phyloP scores from a whole-genome alignment of 2,888 invertebrate species.

The Stictocephala bisonia region DNA sequence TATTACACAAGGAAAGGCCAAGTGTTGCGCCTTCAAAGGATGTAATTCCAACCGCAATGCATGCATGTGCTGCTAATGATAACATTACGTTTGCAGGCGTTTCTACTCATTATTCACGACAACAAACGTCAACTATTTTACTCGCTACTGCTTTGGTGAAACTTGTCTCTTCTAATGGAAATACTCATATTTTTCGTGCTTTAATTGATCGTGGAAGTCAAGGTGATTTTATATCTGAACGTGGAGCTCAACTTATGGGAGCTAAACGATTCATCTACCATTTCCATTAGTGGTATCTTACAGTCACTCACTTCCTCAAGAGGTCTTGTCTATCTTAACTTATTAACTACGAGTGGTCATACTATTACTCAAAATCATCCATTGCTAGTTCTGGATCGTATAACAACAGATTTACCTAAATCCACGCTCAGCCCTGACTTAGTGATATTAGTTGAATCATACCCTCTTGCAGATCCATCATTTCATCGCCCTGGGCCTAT shows the following conservation, averaged over 20 bases:
- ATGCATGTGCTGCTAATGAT: neutral
- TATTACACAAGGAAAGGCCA: neutral
- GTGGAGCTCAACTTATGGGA: neutral
- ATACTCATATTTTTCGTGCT: neutral
- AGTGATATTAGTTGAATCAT: neutral
- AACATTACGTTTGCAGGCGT: neutral
- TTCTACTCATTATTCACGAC: neutral
- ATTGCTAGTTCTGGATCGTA: neutral
- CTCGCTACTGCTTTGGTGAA: neutral
- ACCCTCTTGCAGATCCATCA: neutral
- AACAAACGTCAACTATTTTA: neutral
- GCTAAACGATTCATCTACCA: neutral
- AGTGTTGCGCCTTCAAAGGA: neutral
- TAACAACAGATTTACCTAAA: neutral
- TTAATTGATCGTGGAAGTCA: neutral
- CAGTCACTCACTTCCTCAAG: neutral
- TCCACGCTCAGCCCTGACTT: neutral
- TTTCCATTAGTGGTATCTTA: neutral
- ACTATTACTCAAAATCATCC: neutral
- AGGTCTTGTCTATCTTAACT: neutral
- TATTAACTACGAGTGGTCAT: neutral
- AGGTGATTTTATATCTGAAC: constrained; percentile 1
- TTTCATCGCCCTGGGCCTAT: neutral
- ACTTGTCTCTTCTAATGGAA: neutral
- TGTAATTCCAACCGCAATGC: neutral